phyloP scores from a whole-genome alignment of 2,113 vertebrate species.

The Crotalus viridis region DNA sequence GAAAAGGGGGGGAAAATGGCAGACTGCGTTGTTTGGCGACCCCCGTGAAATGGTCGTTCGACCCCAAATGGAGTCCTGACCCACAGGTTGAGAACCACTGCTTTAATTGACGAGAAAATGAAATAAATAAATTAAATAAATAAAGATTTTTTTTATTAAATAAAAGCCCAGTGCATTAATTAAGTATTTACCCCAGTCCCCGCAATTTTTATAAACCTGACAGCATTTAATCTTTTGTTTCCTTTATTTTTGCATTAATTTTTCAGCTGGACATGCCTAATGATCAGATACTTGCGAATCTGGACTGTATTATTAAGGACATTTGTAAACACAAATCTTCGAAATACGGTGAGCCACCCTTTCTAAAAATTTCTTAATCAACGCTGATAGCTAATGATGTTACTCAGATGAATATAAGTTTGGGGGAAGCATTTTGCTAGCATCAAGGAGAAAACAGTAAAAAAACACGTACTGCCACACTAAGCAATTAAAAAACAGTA shows the following conservation, averaged over 20 bases:
- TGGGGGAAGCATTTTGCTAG: neutral
- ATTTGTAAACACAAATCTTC: constrained; percentile 79
- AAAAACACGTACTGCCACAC: too few relatives aligned
- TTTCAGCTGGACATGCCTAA: constrained; percentile 87
- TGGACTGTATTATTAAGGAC: constrained; percentile 76
- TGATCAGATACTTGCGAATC: constrained; percentile 83
- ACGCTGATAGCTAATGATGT: neutral
- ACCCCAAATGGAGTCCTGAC: too few relatives aligned
- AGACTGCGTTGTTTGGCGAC: too few relatives aligned
- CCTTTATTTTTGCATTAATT: constrained; percentile 29
- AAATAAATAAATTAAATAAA: too few relatives aligned
- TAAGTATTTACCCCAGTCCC: neutral
- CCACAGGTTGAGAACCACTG: too few relatives aligned
- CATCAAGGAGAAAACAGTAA: neutral
- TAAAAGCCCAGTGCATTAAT: neutral
- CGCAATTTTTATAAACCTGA: neutral
- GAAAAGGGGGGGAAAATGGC: too few relatives aligned
- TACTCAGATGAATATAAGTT: neutral
- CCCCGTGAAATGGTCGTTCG: too few relatives aligned
- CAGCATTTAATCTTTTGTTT: neutral
- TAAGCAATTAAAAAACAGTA: neutral
- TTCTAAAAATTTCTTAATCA: neutral
- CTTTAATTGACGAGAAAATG: neutral
- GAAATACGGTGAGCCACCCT: constrained; percentile 69
- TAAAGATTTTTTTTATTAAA: neutral